Percentiles rank a stretch among this genome's conserved stretches.
These are phyloP conservation scores for Lamproptera curius DNA, from an alignment of 2,888 invertebrate genomes.

Conservation along the genomic window DNA sequence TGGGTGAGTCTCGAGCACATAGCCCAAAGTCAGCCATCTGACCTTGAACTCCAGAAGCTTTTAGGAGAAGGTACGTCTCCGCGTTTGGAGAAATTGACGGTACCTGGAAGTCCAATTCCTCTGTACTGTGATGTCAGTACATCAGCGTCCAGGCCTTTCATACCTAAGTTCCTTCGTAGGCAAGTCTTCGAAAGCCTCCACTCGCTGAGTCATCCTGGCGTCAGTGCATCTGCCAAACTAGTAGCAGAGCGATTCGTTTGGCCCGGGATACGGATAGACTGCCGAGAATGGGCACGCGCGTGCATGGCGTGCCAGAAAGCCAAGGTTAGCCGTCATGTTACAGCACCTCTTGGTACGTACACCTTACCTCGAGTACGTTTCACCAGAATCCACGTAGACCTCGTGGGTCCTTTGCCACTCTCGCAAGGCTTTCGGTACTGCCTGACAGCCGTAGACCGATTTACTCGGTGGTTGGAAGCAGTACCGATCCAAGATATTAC, in stretches of 20 bases:
- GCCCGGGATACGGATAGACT: neutral
- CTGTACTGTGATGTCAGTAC: neutral
- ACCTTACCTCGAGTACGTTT: neutral
- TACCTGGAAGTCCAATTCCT: neutral
- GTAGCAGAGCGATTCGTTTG: neutral
- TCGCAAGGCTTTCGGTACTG: neutral
- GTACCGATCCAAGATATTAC: neutral
- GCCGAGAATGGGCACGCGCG: constrained; percentile 3
- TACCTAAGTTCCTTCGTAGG: neutral
- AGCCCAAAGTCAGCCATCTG: no score
- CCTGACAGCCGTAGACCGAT: neutral
- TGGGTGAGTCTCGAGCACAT: no score
- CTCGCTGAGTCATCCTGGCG: neutral
- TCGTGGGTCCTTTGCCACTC: neutral
- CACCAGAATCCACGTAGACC: neutral
- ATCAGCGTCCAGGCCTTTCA: neutral
- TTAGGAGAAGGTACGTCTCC: neutral
- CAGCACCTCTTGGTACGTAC: neutral
- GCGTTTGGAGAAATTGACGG: neutral
- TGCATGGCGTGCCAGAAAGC: neutral
- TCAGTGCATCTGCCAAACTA: neutral
- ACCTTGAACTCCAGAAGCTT: no score
- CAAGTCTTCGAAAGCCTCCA: neutral
- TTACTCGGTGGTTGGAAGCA: neutral
- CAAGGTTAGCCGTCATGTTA: neutral